Evolutionary conservation across 2,888 invertebrate species (phyloP), one percentile per base, ranked within the genome.

Genomic region (Drosophila nr. perissopoda): DNA sequence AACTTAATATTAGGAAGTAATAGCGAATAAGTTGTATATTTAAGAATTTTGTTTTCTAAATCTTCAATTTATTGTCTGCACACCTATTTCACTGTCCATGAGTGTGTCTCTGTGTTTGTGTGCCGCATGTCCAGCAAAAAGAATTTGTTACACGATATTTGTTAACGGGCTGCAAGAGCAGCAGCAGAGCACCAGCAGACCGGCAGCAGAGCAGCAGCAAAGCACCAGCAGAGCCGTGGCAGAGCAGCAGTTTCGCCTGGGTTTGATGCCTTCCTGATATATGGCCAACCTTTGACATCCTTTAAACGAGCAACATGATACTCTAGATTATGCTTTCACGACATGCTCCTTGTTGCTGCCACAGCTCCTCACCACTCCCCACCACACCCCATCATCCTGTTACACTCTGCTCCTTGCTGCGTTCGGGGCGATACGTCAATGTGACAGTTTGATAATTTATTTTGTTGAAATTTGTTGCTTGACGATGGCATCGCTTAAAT

Each of bases 271-370:
- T 76, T 71, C 87, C 88, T 87, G 86, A 87, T 88, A 91, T 88
- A 88, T 91, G 87, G 87, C 65, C 90, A 81, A 91, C 87, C 87
- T 88, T 91, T 88, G 87, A 88, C 87, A 91, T 88, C 84, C 89
- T 88, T 88, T 88, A 89, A 88, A 88, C 91, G 90, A 91, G 87
- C 91, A 90, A 90, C 87, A 90, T 91, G 87, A 88, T 91, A 90
- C 87, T 89, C 83, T 81, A 88, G 87, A 88, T 88, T 91, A 88
- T 91, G 87, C 89, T 81, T 78, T 76, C 77, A 73, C 91, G 87
- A 78, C 89, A 73, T 58, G 64, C 60, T 67, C 31, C 54, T 33
- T 52, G 48, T 27, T 62, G 25, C 49, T 53, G 38, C 18, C 21
- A 29, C 49, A 31, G n/a, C 51, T 40, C 10, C 21, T 54, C 21